Evolutionary conservation across 2,113 vertebrate species (phyloP).

Genomic region (Xiphophorus couchianus): DNA sequence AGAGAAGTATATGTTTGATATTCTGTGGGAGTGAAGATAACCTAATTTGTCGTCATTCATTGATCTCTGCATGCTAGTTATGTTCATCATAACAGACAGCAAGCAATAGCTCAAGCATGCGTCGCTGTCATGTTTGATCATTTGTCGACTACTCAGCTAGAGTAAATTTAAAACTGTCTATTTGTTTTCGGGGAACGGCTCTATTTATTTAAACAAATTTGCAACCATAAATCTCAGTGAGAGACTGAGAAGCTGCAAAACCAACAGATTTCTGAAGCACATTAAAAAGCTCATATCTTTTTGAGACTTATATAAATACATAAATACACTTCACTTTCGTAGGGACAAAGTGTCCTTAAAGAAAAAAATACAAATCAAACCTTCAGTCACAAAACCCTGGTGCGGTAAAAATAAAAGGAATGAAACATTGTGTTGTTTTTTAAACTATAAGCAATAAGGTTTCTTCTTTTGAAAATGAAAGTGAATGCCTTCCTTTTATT

Average conservation of each 20-base stretch:
- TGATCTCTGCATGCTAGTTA: slow-evolving; percentile 52
- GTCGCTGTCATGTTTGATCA: slow-evolving; percentile 66
- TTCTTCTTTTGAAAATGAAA: neutral
- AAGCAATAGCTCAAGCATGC: slow-evolving; percentile 50
- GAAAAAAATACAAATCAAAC: slow-evolving; percentile 5
- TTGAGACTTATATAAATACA: slow-evolving; percentile 21
- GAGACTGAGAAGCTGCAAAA: slow-evolving; percentile 15
- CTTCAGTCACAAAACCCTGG: neutral
- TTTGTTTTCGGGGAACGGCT: slow-evolving; percentile 31
- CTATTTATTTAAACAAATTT: slow-evolving; percentile 37
- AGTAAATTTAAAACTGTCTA: slow-evolving; percentile 37
- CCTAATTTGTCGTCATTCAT: slow-evolving; percentile 69
- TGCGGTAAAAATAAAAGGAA: neutral
- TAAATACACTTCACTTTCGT: slow-evolving; percentile 18
- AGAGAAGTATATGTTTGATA: slow-evolving; percentile 50
- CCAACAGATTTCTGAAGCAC: slow-evolving; percentile 20
- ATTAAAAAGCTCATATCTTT: slow-evolving; percentile 22
- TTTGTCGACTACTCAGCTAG: slow-evolving; percentile 35
- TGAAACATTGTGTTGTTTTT: neutral
- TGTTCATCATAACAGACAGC: slow-evolving; percentile 58
- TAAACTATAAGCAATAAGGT: neutral
- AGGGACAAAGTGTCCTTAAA: slow-evolving; percentile 9
- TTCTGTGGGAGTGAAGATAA: slow-evolving; percentile 58
- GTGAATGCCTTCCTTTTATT: neutral
- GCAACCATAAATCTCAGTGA: slow-evolving; percentile 15